Base-by-base conservation (phyloP, 2,888 invertebrate genomes). In the Cremastinae sp. region DNA sequence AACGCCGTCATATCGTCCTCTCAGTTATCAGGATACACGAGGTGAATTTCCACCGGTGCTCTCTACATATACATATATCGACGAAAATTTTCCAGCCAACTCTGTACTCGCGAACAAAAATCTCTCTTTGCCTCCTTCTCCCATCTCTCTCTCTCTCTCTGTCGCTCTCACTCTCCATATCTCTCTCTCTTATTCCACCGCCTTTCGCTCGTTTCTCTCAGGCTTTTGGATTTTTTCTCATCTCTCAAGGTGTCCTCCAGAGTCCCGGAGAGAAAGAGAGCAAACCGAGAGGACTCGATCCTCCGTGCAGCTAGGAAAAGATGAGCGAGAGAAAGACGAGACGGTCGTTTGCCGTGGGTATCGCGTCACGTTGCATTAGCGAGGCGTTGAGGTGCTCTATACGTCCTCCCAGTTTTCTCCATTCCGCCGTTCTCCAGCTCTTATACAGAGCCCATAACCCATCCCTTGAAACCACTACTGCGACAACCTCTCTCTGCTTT, bases 311-410 rank as follows among this genome's bases (percentile, higher is more conserved):
- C 56, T 61, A 10, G 47, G 70, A 39, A 66, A 71, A 62, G 49
- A 16, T 51, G 59, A 20, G 51, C 37, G 47, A 39, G 45, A 59
- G 51, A 58, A 22, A 39, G 61, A 28, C 35, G 20, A 56, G 70
- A 43, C 62, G 74, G 68, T 78, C 78, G 75, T 80, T 82, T 79
- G 79, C 80, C 80, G 81, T 72, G 75, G 62, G 84, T 84, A 83
- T 82, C 83, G 83, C 83, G 84, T 86, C 85, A 85, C 83, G 83
- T 86, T 85, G 85, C 83, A 87, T 86, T 85, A 84, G 84, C 83
- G 79, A 82, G 81, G 81, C 84, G 85, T 84, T 82, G 81, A 83
- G 81, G 79, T 79, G 84, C 80, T 79, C 74, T 76, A 53, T 45
- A 79, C 79, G 80, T 80, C 82, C 79, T 81, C 84, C 78, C 78